Conservation (phyloP, 2,113 vertebrate genomes). For the Thryonomys swinderianus region DNA sequence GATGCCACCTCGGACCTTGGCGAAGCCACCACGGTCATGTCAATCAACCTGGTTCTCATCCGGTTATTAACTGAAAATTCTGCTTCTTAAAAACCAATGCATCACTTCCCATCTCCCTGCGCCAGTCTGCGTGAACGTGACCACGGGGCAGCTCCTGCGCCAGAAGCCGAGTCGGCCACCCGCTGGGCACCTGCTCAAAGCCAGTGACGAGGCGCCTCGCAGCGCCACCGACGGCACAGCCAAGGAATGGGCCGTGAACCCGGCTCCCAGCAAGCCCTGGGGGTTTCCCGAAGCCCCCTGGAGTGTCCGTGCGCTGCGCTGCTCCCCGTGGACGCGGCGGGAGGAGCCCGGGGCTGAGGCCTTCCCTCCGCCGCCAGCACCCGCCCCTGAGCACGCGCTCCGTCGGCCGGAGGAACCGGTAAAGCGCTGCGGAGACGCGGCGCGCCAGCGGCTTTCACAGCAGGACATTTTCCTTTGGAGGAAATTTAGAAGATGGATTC, state of each 20-base stretch:
- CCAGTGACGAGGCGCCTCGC: neutral
- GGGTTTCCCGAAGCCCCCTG: neutral
- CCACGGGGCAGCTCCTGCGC: too few relatives aligned
- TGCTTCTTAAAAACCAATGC: neutral
- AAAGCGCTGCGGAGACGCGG: neutral
- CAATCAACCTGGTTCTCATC: neutral
- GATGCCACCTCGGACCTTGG: neutral
- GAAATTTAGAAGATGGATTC: neutral
- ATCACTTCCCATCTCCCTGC: too few relatives aligned
- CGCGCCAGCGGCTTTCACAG: neutral
- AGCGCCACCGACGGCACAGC: neutral
- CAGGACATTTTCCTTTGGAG: neutral
- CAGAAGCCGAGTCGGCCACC: too few relatives aligned
- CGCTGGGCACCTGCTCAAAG: neutral
- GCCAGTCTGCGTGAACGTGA: too few relatives aligned
- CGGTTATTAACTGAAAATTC: neutral
- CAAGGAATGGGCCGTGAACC: neutral
- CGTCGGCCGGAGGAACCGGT: too few relatives aligned
- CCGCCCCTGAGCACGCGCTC: too few relatives aligned
- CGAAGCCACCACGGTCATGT: neutral
- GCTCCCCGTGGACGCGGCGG: neutral
- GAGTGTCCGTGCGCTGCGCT: too few relatives aligned
- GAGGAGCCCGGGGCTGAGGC: neutral
- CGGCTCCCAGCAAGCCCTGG: neutral
- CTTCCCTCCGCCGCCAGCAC: too few relatives aligned